Percentiles rank a stretch among this genome's conserved stretches.
Evolutionary conservation across 2,888 invertebrate genomes (phyloP).

Genomic region (Melolontha melolontha): DNA sequence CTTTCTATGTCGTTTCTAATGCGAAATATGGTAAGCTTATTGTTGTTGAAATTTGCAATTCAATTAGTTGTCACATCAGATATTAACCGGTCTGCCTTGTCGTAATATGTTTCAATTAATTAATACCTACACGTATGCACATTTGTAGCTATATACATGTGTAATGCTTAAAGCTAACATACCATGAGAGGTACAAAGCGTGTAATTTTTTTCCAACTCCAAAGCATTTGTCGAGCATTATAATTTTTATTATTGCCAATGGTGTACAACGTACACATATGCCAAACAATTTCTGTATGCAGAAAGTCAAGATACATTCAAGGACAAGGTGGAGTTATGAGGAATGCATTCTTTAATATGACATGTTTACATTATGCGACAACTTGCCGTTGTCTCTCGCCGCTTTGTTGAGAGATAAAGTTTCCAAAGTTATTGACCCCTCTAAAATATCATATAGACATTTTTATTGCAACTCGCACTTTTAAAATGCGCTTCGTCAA

Average conservation of each 20-base stretch:
- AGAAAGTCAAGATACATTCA: conserved; percentile 52
- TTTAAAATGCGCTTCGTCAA: neutral
- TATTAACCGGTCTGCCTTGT: conserved; percentile 26
- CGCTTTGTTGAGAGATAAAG: conserved; percentile 34
- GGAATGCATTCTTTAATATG: conserved; percentile 56
- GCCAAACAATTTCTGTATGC: conserved; percentile 50
- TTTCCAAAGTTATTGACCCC: conserved; percentile 47
- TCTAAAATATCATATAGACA: conserved; percentile 18
- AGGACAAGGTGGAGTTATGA: conserved; percentile 56
- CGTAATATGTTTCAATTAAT: conserved; percentile 25
- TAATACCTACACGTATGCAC: conserved; percentile 29
- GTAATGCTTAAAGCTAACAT: conserved; percentile 14
- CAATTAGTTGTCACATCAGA: conserved; percentile 30
- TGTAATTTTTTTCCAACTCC: conserved; percentile 3
- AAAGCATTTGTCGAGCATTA: conserved; percentile 23
- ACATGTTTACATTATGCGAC: conserved; percentile 49
- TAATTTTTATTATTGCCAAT: conserved; percentile 21
- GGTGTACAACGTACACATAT: conserved; percentile 8
- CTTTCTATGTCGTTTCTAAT: conserved; percentile 1
- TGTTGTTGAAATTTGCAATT: conserved; percentile 26
- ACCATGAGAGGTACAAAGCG: neutral
- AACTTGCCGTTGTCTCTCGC: conserved; percentile 34
- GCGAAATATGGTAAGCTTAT: neutral
- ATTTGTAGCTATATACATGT: conserved; percentile 4
- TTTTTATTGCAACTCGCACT: conserved; percentile 7